A percentile compares a stretch with the other conserved stretches of the same genome.
Conservation (phyloP, 2,888 invertebrate genomes). For the Tachina fera region DNA sequence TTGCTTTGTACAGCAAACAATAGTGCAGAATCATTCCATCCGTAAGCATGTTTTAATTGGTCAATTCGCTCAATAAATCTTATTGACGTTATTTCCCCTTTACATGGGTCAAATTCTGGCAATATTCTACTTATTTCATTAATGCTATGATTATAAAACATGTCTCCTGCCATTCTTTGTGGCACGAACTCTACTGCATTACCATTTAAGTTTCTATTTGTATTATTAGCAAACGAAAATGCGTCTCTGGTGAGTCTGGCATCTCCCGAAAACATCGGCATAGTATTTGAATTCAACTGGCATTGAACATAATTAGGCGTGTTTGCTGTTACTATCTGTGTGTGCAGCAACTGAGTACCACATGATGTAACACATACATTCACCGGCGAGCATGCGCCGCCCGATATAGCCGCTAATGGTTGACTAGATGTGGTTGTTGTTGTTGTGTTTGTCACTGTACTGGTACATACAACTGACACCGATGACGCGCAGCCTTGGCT, state of each 20-base stretch:
- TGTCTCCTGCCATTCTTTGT: background rate
- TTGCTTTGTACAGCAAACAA: constrained; percentile 39
- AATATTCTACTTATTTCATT: constrained; percentile 40
- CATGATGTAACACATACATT: too few species aligned
- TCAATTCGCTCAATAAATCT: constrained; percentile 55
- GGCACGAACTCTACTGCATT: background rate
- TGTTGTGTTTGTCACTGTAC: background rate
- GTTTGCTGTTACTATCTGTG: too few species aligned
- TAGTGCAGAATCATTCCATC: constrained; percentile 54
- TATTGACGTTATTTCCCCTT: constrained; percentile 26
- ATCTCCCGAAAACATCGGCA: too few species aligned
- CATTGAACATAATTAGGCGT: too few species aligned
- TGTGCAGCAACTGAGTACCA: too few species aligned
- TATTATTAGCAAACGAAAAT: background rate
- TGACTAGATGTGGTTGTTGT: background rate
- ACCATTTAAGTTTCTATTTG: background rate
- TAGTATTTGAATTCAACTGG: too few species aligned
- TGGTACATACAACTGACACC: background rate
- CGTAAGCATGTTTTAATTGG: constrained; percentile 56
- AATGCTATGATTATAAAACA: background rate
- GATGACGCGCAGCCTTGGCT: background rate
- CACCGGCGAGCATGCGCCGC: background rate
- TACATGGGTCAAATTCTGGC: constrained; percentile 47
- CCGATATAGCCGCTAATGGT: background rate
- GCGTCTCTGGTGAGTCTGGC: too few species aligned